These are phyloP conservation scores for Caenorhabditis auriculariae DNA, from an alignment of 2,888 invertebrate genomes.

Conservation along the genomic window DNA sequence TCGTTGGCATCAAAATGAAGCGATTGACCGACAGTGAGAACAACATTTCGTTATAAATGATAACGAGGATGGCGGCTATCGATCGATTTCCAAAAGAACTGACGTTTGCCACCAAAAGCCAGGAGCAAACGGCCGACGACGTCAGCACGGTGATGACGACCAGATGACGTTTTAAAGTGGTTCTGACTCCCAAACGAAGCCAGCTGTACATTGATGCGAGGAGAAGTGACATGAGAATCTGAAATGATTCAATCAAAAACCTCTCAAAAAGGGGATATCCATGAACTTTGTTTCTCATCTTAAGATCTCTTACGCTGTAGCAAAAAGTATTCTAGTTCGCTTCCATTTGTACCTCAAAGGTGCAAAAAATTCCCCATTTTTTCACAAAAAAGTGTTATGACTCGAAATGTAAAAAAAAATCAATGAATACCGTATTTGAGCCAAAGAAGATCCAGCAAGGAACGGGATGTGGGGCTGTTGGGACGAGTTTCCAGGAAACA, in stretches of 20 bases:
- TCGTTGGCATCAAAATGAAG: neutral
- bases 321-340: no score
- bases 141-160: conserved; percentile 4
- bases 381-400: no score
- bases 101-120: conserved; percentile 11
- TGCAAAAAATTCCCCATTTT: neutral
- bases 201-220: conserved; percentile 7
- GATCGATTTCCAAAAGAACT: conserved; percentile 12
- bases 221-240: conserved; percentile 15
- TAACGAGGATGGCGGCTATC: conserved; percentile 4
- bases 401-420: neutral
- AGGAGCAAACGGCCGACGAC: conserved; percentile 6
- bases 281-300: no score
- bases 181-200: neutral
- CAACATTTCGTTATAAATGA: conserved; percentile 1
- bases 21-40: neutral
- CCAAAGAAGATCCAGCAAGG: conserved; percentile 36
- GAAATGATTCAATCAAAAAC: neutral
- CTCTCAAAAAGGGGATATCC: no score
- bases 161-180: neutral
- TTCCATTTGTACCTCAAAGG: no score
- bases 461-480: conserved; percentile 18
- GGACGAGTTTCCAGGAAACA: conserved; percentile 14
- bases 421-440: conserved; percentile 18
- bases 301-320: no score